A percentile compares a stretch with the other conserved stretches of the same genome.
Conservation (phyloP, 2,888 invertebrate genomes). For the Tipula confusa region DNA sequence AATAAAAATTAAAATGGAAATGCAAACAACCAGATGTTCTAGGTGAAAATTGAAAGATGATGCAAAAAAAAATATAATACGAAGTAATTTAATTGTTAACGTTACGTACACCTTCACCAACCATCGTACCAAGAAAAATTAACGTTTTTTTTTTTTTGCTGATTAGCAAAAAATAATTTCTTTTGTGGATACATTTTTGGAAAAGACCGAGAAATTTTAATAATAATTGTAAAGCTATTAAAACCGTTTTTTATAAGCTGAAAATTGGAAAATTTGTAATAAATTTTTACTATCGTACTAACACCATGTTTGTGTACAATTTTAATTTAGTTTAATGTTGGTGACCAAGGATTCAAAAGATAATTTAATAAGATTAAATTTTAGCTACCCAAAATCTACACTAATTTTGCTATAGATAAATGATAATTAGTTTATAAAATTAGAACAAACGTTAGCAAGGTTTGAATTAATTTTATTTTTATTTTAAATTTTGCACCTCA, state of each 20-base stretch:
- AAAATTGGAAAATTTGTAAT: not conserved
- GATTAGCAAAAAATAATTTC: not conserved
- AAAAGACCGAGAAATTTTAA: not conserved
- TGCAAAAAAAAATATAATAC: not conserved
- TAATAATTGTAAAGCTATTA: not conserved
- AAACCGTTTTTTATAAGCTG: not conserved
- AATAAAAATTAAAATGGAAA: not conserved
- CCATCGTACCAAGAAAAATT: not conserved
- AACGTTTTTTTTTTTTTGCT: not conserved
- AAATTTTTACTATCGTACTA: not conserved
- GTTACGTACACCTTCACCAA: not conserved
- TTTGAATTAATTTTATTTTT: too few species aligned
- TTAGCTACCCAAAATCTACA: not conserved
- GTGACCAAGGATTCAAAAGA: not conserved
- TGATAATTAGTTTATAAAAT: too few species aligned
- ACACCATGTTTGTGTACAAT: not conserved
- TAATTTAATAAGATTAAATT: not conserved
- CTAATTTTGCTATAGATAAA: too few species aligned
- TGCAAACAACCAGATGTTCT: not conserved
- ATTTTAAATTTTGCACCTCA: too few species aligned
- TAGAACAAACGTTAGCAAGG: too few species aligned
- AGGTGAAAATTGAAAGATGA: conserved; percentile 9
- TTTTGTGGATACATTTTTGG: not conserved
- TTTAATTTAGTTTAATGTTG: not conserved
- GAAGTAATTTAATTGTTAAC: not conserved